phyloP scores from a whole-genome alignment of 2,113 vertebrate species.

The Neofelis nebulosa region DNA sequence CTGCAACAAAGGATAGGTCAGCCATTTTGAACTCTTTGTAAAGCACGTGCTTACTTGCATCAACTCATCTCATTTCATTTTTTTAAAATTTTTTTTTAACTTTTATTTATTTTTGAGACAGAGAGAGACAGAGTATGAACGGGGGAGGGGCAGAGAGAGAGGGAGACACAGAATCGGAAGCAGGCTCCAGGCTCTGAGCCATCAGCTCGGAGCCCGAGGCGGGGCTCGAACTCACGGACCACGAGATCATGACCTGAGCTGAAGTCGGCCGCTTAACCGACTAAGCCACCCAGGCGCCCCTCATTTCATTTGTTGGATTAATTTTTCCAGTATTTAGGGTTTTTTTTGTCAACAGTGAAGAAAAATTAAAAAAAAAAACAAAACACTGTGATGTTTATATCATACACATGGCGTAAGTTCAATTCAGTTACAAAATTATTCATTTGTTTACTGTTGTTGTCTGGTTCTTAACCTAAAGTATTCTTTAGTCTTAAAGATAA shows the following conservation, averaged over 20 bases:
- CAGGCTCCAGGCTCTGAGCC: no score
- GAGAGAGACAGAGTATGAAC: no score
- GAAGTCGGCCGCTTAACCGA: no score
- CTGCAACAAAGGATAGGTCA: not conserved
- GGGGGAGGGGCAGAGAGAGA: no score
- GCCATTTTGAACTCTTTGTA: not conserved
- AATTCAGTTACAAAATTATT: not conserved
- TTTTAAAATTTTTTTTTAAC: no score
- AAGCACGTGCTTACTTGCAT: not conserved
- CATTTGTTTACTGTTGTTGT: not conserved
- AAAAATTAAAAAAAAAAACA: not conserved
- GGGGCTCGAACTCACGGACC: no score
- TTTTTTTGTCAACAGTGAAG: constrained; percentile 14
- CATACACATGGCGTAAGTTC: not conserved
- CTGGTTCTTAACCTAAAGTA: not conserved
- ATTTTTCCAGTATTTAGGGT: not conserved
- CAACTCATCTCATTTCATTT: not conserved
- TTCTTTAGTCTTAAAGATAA: not conserved
- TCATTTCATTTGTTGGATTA: not conserved
- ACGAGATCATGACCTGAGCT: no score
- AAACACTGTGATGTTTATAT: not conserved
- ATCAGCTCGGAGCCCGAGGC: no score
- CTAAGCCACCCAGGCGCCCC: not conserved
- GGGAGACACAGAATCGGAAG: no score
- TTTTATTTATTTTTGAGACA: no score